Evolutionary conservation across 2,113 vertebrate genomes (phyloP).

Genomic region (Sapayoa aenigma): DNA sequence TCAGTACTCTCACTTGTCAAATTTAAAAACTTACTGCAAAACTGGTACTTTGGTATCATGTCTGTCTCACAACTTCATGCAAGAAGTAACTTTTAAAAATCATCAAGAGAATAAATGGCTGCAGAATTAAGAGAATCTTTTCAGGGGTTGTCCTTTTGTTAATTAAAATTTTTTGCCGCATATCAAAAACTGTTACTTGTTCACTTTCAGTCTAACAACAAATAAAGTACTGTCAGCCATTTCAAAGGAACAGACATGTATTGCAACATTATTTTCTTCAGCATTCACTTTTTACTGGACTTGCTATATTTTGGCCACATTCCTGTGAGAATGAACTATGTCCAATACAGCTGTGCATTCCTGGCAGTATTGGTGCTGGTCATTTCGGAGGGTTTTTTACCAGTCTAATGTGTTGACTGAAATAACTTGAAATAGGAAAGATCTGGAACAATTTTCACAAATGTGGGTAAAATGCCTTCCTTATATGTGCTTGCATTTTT

Average conservation of each 20-base stretch:
- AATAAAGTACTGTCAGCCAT: background rate
- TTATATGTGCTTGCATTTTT: background rate
- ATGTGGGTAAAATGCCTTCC: background rate
- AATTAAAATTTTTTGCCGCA: background rate
- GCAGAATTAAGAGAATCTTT: background rate
- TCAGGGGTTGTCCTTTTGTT: background rate
- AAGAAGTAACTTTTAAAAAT: background rate
- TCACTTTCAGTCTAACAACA: background rate
- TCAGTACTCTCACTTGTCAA: background rate
- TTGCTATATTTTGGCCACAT: background rate
- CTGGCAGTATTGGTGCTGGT: background rate
- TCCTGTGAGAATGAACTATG: background rate
- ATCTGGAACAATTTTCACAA: background rate
- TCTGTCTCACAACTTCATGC: background rate
- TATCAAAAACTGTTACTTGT: background rate
- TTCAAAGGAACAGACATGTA: background rate
- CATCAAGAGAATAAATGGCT: background rate
- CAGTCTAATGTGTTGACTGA: background rate
- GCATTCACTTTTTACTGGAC: background rate
- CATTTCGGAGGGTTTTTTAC: background rate
- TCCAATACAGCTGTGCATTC: background rate
- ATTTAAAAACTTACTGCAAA: background rate
- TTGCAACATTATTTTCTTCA: background rate
- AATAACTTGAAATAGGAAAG: background rate
- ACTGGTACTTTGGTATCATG: background rate